Conservation (phyloP, 2,113 vertebrate species). For the Apistogramma diplotaenia region DNA sequence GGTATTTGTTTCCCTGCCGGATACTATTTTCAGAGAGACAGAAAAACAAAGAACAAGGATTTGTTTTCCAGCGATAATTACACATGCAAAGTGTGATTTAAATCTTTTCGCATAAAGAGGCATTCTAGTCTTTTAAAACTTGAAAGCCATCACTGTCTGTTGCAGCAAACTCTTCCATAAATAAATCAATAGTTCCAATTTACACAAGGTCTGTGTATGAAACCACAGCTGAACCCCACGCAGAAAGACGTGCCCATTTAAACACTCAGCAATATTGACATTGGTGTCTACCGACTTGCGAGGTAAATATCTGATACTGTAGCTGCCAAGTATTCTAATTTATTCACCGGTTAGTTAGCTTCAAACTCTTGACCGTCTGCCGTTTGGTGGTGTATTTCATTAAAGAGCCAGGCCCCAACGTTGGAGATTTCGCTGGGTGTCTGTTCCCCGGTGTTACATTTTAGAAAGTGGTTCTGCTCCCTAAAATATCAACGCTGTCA, state of each 20-base stretch:
- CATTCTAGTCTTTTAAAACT: background rate
- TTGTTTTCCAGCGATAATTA: background rate
- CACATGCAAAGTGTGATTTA: background rate
- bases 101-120: background rate
- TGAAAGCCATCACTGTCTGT: background rate
- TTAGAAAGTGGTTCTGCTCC: background rate
- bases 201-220: background rate
- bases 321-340: background rate
- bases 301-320: background rate
- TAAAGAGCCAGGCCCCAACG: background rate
- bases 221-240: background rate
- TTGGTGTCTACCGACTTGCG: background rate
- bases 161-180: background rate
- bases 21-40: constrained; percentile 21
- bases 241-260: background rate
- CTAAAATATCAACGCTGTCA: background rate
- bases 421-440: background rate
- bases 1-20: constrained; percentile 27
- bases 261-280: background rate
- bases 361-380: background rate
- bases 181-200: background rate
- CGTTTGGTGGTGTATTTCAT: background rate
- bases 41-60: background rate
- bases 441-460: background rate
- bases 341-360: background rate